Evolutionary conservation across 2,113 vertebrate genomes (phyloP).

Genomic region (Tachycineta bicolor): DNA sequence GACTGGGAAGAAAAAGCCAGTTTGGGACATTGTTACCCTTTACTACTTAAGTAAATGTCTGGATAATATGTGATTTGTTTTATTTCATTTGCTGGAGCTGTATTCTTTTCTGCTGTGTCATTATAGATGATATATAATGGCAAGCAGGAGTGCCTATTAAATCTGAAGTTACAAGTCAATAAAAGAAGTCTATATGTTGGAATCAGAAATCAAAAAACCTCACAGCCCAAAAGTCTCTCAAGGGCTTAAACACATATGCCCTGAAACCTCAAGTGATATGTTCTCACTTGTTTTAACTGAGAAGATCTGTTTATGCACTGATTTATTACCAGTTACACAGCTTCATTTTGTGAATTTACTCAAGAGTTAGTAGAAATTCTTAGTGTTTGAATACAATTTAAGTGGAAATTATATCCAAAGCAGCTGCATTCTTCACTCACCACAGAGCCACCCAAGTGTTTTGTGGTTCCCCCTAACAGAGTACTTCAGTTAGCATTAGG

Average conservation of each 20-base stretch:
- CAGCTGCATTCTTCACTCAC: constrained; percentile 24
- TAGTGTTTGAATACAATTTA: background rate
- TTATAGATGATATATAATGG: background rate
- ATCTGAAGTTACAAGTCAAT: background rate
- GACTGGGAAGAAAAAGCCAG: background rate
- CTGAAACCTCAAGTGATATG: constrained; percentile 8
- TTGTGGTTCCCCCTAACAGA: constrained; percentile 25
- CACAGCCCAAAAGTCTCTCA: background rate
- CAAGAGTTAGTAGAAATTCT: constrained; percentile 14
- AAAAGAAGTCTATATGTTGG: background rate
- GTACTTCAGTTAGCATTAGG: background rate
- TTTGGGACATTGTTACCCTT: background rate
- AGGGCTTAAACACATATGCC: background rate
- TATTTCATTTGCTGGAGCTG: background rate
- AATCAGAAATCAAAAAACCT: background rate
- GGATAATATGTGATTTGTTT: background rate
- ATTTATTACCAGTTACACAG: constrained; percentile 1
- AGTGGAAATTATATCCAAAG: constrained; percentile 30
- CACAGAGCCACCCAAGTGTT: background rate
- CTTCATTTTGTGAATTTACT: constrained; percentile 26
- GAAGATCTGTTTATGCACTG: background rate
- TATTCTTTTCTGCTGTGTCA: background rate
- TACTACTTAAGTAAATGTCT: background rate
- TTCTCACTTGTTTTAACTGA: constrained; percentile 25
- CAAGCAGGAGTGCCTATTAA: background rate